Conservation (phyloP, 2,113 vertebrate species). For the Orycteropus afer region DNA sequence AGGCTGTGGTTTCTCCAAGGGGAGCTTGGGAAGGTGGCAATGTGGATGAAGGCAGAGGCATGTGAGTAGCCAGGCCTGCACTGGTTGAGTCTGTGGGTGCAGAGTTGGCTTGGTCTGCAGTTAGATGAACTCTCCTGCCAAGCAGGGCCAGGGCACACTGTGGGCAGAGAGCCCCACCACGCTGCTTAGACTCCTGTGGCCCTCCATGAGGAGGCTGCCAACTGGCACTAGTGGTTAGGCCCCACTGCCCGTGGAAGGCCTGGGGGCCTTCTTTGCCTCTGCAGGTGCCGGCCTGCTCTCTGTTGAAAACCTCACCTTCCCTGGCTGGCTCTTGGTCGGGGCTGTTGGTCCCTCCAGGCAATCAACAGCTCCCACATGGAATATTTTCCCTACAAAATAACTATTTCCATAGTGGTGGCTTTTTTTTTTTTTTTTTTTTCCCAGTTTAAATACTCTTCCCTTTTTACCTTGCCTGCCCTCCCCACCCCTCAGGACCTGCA, state of each 20-base stretch:
- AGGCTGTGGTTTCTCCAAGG: not conserved
- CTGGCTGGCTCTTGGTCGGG: conserved; percentile 53
- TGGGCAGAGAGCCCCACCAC: no score
- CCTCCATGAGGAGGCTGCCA: not conserved
- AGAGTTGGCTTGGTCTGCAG: not conserved
- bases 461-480: not conserved
- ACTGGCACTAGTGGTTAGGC: not conserved
- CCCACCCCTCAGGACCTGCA: not conserved
- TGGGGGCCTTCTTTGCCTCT: not conserved
- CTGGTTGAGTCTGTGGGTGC: not conserved
- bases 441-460: not conserved
- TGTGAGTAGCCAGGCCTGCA: not conserved
- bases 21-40: not conserved
- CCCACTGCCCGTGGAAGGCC: not conserved
- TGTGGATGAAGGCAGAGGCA: not conserved
- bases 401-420: conserved; percentile 7
- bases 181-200: not conserved
- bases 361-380: conserved; percentile 16
- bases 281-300: conserved; percentile 57
- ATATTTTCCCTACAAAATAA: conserved; percentile 44
- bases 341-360: conserved; percentile 60
- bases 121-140: not conserved
- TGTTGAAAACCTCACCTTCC: conserved; percentile 10
- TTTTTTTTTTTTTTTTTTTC: not conserved
- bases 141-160: not conserved